A percentile compares a stretch with the other conserved stretches of the same genome.
Conservation (phyloP, 2,113 vertebrate genomes). For the Lophius piscatorius region DNA sequence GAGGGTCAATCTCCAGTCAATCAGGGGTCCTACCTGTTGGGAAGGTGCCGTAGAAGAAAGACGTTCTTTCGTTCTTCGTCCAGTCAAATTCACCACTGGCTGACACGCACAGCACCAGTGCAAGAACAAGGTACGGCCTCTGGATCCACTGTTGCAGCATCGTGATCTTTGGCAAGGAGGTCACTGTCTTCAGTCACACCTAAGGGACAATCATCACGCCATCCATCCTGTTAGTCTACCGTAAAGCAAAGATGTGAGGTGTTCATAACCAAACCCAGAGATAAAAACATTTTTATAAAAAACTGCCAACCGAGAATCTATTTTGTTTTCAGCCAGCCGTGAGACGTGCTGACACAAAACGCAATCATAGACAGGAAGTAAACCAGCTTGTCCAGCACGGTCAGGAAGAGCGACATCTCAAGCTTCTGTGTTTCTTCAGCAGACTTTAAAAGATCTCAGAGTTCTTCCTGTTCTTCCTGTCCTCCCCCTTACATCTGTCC, state of each 20-base stretch:
- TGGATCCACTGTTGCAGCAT: conserved; percentile 39
- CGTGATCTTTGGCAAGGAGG: conserved; percentile 39
- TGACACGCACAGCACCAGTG: conserved; percentile 55
- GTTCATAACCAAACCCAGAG: conserved; percentile 26
- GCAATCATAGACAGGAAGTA: conserved; percentile 72
- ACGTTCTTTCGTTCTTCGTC: conserved; percentile 81
- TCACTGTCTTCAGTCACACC: conserved; percentile 49
- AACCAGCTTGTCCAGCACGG: conserved; percentile 68
- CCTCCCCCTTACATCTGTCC: conserved; percentile 18
- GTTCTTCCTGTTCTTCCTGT: no score
- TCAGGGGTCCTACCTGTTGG: conserved; percentile 80
- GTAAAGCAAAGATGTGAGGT: conserved; percentile 18
- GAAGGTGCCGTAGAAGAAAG: conserved; percentile 89
- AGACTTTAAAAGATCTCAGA: neutral
- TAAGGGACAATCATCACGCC: neutral
- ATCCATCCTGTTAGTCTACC: neutral
- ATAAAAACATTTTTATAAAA: conserved; percentile 4
- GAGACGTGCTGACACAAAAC: conserved; percentile 69
- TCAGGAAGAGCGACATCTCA: conserved; percentile 72
- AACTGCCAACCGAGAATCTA: neutral
- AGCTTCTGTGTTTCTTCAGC: conserved; percentile 4
- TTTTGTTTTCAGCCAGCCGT: conserved; percentile 71
- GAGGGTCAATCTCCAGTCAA: no score
- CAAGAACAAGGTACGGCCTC: conserved; percentile 61
- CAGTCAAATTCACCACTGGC: conserved; percentile 76